Conservation (phyloP, 2,797 vertebrate species). For the Smutsia temminckii region DNA sequence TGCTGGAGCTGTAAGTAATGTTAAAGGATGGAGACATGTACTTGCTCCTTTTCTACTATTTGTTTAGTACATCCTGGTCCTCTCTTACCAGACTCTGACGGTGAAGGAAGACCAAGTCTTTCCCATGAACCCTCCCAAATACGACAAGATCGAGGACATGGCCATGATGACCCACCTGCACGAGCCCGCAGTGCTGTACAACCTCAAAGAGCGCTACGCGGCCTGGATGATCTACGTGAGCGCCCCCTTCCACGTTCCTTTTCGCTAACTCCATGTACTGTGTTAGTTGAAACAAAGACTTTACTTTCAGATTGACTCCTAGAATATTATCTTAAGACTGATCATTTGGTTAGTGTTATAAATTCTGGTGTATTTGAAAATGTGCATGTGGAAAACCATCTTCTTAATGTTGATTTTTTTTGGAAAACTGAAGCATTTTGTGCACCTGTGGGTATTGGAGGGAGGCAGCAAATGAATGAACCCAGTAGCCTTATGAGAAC, state of each 20-base stretch:
- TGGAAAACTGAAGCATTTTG: neutral
- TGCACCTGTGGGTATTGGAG: too few species aligned
- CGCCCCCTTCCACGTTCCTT: neutral
- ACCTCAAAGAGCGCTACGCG: slow-evolving; percentile 95
- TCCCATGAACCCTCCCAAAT: slow-evolving; percentile 93
- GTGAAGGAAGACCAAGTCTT: slow-evolving; percentile 86
- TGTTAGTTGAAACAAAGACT: neutral
- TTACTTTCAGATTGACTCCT: neutral
- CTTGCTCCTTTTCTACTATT: neutral
- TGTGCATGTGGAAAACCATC: neutral
- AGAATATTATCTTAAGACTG: neutral
- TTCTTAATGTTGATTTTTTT: neutral
- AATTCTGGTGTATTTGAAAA: neutral
- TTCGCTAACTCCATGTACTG: neutral
- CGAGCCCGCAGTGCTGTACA: slow-evolving; percentile 92
- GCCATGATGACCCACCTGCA: slow-evolving; percentile 96
- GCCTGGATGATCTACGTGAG: slow-evolving; percentile 96
- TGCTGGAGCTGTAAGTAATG: slow-evolving; percentile 81
- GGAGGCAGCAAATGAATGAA: neutral
- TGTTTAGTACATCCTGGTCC: neutral
- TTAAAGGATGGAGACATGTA: accelerated
- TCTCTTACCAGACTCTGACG: slow-evolving; percentile 81
- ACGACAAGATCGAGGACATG: slow-evolving; percentile 95
- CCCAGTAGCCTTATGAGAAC: neutral
- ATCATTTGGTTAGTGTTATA: neutral